phyloP scores from a whole-genome alignment of 2,113 vertebrate genomes.

The Raphicerus campestris region DNA sequence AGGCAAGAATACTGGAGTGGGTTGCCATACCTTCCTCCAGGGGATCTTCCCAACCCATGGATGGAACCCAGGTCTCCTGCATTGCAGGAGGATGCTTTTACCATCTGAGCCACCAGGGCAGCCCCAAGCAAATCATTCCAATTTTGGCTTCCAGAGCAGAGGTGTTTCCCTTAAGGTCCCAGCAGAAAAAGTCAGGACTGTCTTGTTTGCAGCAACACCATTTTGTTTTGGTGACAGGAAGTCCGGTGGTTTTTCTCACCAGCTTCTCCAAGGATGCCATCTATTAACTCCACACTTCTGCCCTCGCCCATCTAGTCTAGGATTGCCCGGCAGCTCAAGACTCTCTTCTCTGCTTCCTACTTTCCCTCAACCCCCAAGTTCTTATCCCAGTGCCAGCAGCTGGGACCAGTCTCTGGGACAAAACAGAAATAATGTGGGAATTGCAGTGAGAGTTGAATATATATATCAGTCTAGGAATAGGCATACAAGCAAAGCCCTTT shows the following conservation, averaged over 20 bases:
- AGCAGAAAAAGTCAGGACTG: neutral
- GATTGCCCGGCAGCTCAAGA: neutral
- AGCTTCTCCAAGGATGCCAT: neutral
- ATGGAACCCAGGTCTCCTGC: neutral
- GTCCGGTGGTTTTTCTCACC: neutral
- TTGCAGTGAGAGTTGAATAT: neutral
- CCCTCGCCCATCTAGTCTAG: neutral
- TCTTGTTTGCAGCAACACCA: neutral
- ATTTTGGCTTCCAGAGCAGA: neutral
- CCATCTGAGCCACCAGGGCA: neutral
- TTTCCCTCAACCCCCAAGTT: neutral
- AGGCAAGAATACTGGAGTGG: neutral
- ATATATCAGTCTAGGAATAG: neutral
- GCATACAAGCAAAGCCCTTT: neutral
- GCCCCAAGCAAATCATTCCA: neutral
- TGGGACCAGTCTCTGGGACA: slow-evolving; percentile 2
- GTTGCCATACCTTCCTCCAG: neutral
- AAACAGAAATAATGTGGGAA: neutral
- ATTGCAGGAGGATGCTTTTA: neutral
- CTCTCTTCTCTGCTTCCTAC: neutral
- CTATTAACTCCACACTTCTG: neutral
- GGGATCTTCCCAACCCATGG: neutral
- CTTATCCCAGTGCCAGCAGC: neutral
- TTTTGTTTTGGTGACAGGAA: slow-evolving; percentile 23
- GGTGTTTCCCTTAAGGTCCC: neutral